Percentiles rank a stretch among this genome's conserved stretches.
These are phyloP conservation scores for Melieria omissa DNA, from an alignment of 2,888 invertebrate genomes.

Conservation along the genomic window DNA sequence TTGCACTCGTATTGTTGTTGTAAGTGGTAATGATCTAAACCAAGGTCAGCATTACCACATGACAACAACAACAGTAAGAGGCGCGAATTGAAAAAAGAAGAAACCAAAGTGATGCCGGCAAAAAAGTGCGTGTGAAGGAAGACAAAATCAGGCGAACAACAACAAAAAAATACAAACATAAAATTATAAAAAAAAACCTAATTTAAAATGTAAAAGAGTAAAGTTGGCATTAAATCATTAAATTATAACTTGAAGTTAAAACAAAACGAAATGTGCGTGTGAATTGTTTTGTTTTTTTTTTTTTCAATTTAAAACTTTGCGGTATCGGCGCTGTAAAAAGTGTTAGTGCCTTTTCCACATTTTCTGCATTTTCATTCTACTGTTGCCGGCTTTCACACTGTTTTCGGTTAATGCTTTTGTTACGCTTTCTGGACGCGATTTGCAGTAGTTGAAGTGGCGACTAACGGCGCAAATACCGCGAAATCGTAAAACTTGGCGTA, in stretches of 20 bases:
- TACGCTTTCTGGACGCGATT: slow-evolving; percentile 10
- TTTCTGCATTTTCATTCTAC: slow-evolving; percentile 8
- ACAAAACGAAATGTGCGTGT: slow-evolving; percentile 12
- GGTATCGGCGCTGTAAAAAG: no score
- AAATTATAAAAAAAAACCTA: no score
- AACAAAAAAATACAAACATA: no score
- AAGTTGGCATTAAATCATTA: slow-evolving; percentile 25
- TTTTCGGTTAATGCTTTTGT: slow-evolving; percentile 1
- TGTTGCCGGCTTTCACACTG: background rate
- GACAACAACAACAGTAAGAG: no score
- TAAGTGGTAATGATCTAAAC: slow-evolving; percentile 57
- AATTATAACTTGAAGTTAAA: slow-evolving; percentile 28
- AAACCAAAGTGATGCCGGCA: no score
- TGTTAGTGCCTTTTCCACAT: background rate
- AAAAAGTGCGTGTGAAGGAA: no score
- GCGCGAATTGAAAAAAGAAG: no score
- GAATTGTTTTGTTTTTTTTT: no score
- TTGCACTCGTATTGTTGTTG: slow-evolving; percentile 18
- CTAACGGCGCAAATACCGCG: no score
- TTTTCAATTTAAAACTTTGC: background rate
- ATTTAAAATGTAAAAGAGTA: background rate
- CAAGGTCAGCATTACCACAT: slow-evolving; percentile 47
- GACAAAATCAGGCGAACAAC: no score
- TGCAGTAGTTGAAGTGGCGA: no score
- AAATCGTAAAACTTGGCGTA: no score